phyloP scores from a whole-genome alignment of 2,888 invertebrate genomes.

The Crematogaster levior region DNA sequence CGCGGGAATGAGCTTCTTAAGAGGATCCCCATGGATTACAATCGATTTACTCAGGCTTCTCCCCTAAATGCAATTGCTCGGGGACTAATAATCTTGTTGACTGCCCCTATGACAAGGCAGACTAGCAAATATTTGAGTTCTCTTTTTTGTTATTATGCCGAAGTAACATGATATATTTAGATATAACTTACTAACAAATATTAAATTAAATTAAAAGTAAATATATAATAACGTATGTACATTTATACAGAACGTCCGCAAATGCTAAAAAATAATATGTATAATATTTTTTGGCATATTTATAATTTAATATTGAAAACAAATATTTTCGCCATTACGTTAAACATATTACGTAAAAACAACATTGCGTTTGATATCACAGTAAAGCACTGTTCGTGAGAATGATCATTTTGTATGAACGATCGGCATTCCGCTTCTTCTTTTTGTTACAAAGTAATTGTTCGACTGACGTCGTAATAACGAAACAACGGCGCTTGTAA shows the following conservation, averaged over 20 bases:
- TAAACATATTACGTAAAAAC: neutral
- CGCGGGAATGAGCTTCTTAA: slow-evolving; percentile 44
- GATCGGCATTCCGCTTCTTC: neutral
- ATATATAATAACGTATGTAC: neutral
- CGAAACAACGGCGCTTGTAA: slow-evolving; percentile 18
- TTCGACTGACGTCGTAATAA: slow-evolving; percentile 15
- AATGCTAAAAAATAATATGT: neutral
- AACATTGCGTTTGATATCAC: neutral
- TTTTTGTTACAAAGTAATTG: slow-evolving; percentile 44
- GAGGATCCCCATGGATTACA: slow-evolving; percentile 23
- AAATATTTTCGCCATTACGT: neutral
- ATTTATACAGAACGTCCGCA: neutral
- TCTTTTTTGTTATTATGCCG: neutral
- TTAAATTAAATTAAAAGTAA: neutral
- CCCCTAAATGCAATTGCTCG: neutral
- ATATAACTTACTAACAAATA: neutral
- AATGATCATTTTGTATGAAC: neutral
- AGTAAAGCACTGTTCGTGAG: neutral
- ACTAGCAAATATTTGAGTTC: neutral
- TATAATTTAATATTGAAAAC: neutral
- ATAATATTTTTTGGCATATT: neutral
- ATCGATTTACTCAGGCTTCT: neutral
- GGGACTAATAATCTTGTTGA: slow-evolving; percentile 15
- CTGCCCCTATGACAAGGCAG: neutral
- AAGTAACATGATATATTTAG: neutral